These are phyloP conservation scores for Hestina assimilis DNA, from an alignment of 1,140 invertebrate genomes.

Conservation along the genomic window DNA sequence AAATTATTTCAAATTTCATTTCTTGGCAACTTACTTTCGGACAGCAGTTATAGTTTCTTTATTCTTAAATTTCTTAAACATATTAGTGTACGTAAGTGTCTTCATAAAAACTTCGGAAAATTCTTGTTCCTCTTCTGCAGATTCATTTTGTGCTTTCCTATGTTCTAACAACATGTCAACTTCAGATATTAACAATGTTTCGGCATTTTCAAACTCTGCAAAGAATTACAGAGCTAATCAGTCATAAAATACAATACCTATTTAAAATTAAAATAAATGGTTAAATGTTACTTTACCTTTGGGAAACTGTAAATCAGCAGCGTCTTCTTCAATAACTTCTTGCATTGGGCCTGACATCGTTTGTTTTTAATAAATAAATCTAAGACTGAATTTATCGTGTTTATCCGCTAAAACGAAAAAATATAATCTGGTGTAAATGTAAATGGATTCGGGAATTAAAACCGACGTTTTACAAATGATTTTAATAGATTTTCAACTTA, in stretches of 20 bases:
- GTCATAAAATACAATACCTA: not conserved
- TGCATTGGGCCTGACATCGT: conserved; percentile 61
- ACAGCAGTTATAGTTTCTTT: conserved; percentile 98
- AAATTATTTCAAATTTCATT: no score
- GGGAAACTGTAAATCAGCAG: conserved; percentile 90
- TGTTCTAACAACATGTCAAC: conserved; percentile 99
- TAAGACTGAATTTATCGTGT: no score
- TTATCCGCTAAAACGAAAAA: no score
- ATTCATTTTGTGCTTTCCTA: conserved; percentile 98
- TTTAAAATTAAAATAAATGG: not conserved
- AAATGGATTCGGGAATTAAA: no score
- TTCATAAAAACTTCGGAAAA: conserved; percentile 99
- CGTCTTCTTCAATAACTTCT: conserved; percentile 89
- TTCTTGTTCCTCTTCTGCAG: conserved; percentile 98
- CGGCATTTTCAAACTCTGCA: conserved; percentile 98
- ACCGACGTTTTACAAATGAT: no score
- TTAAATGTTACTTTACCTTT: conserved; percentile 82
- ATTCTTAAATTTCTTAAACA: conserved; percentile 98
- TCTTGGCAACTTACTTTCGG: conserved; percentile 87
- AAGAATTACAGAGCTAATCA: conserved; percentile 36
- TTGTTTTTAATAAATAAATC: not conserved
- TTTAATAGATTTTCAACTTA: no score
- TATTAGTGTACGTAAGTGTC: conserved; percentile 96
- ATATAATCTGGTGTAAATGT: no score
- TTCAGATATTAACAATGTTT: conserved; percentile 98